Percentiles rank a stretch among this genome's conserved stretches.
These are phyloP conservation scores for Ciconia maguari DNA, from an alignment of 2,113 vertebrate genomes.

Conservation along the genomic window DNA sequence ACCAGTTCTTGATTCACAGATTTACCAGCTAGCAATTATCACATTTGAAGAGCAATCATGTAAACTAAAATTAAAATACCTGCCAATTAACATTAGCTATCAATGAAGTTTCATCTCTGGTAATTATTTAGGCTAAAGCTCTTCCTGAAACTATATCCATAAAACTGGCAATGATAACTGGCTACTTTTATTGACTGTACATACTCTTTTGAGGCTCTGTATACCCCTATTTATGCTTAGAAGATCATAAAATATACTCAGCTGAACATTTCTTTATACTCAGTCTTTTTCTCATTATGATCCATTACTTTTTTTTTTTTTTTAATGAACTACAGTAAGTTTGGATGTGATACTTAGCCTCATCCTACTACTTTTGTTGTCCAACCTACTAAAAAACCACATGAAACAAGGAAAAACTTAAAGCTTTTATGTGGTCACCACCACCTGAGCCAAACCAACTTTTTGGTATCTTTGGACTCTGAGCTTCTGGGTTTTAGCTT, in stretches of 20 bases:
- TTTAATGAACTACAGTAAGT: not conserved
- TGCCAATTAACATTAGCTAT: not conserved
- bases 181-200: not conserved
- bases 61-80: not conserved
- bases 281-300: not conserved
- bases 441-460: constrained; percentile 53
- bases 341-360: not conserved
- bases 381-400: constrained; percentile 60
- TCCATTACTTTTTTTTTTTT: not conserved
- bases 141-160: not conserved
- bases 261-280: not conserved
- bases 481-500: constrained; percentile 54
- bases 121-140: not conserved
- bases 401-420: constrained; percentile 58
- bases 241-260: not conserved
- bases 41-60: not conserved
- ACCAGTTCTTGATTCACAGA: not conserved
- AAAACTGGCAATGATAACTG: not conserved
- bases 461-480: constrained; percentile 62
- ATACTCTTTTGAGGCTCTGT: not conserved
- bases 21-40: not conserved
- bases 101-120: not conserved
- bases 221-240: not conserved
- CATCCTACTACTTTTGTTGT: constrained; percentile 49
- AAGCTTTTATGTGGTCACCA: constrained; percentile 59